Evolutionary conservation across 2,888 invertebrate genomes (phyloP), one percentile per base, ranked within the genome.

Genomic region (Chrysina gloriosa): DNA sequence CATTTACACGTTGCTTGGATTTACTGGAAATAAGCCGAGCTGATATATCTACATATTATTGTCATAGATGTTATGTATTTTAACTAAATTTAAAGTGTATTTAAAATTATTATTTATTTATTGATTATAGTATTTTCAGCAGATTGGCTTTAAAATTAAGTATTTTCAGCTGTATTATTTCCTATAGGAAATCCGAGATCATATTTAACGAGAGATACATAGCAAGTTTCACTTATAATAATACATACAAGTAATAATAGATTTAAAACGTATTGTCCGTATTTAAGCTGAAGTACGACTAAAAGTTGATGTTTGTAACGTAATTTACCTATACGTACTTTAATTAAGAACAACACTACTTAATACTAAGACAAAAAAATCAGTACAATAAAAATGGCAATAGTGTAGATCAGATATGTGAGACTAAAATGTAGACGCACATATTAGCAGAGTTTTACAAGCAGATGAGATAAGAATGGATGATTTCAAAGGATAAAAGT

Each of bases 371-470:
- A 52, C 23, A 48, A 48, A n/a, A 50, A 27, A 50, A 29, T 16
- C 52, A 52, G 29, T 16, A 6, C 14, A 29, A 29, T 52, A 42
- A 7, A 58, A 58, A 42, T 11, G 42, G 42, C 25, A 58, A 58
- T 58, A 58, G 25, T 58, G 25, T 42, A 58, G 39, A 27, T 25
- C 39, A 23, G 42, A 42, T 58, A 58, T 58, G 58, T 58, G 25
- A 16, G 39, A 58, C 58, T 25, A 23, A 42, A 6, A 39, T 21
- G 21, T 52, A 31, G 16, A 29, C 11, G 39, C 4, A 39, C 2
- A 39, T 39, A 14, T 39, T 16, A 27, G 5, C 6, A 42, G 1
- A 42, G 2, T 16, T 19, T 42, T 19, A 42, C 9, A 42, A 42
- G 5, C 19, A 3, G 19, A 42, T 19, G 19, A 14, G 23, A 50